Evolutionary conservation across 2,797 vertebrate species (phyloP).

Genomic region (Tangara arthus): DNA sequence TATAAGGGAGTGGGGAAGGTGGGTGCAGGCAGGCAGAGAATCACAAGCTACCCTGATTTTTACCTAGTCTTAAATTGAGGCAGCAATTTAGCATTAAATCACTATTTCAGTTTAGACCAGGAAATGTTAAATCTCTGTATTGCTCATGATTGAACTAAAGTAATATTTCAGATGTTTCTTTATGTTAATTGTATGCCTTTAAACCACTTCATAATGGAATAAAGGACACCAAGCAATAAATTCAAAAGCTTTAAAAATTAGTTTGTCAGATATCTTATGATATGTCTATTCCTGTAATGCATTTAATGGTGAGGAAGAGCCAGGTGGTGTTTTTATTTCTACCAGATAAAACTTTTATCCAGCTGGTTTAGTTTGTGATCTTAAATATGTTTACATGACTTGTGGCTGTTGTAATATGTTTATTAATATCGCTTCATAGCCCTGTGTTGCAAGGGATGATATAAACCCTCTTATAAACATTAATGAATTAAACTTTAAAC

Average conservation of each 20-base stretch:
- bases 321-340: constrained; percentile 8
- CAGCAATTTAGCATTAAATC: neutral
- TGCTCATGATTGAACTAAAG: neutral
- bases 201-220: neutral
- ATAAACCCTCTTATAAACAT: neutral
- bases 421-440: neutral
- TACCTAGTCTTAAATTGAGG: neutral
- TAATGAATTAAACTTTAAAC: neutral
- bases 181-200: neutral
- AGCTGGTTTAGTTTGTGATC: neutral
- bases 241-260: neutral
- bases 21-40: neutral
- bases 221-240: neutral
- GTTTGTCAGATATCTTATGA: neutral
- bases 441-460: neutral
- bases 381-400: neutral
- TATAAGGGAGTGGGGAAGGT: neutral
- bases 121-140: neutral
- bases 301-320: neutral
- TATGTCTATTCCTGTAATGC: neutral
- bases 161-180: neutral
- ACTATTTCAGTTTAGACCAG: neutral
- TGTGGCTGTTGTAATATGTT: neutral
- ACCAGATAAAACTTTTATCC: neutral
- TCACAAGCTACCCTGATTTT: neutral